Conservation (phyloP, 53 echinoderm and acorn worm species). For the Astropecten irregularis region DNA sequence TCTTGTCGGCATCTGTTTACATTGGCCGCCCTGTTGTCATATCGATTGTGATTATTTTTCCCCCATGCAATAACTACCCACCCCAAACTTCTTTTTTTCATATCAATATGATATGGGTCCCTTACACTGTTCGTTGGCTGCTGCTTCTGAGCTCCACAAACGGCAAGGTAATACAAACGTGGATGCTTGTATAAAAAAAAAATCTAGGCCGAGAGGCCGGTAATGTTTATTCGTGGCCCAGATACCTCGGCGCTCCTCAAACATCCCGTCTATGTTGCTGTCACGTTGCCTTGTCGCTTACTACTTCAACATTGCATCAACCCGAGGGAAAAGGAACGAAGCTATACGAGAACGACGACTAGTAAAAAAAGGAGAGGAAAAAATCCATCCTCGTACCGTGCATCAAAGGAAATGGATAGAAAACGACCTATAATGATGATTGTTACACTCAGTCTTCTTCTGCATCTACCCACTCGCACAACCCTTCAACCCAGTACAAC, state of each 20-base stretch:
- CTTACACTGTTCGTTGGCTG: background rate
- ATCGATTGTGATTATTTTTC: conserved; percentile 61
- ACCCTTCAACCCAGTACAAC: too few species aligned
- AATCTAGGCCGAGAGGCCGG: conserved; percentile 57
- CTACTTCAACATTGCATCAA: background rate
- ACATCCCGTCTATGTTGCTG: conserved; percentile 11
- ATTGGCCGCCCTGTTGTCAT: conserved; percentile 39
- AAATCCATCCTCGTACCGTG: conserved; percentile 1
- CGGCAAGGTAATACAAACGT: conserved; percentile 39
- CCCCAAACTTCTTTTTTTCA: conserved; percentile 21
- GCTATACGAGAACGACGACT: background rate
- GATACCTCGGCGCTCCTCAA: conserved; percentile 53
- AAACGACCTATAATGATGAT: conserved; percentile 36
- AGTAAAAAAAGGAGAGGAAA: background rate
- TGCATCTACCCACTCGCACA: too few species aligned
- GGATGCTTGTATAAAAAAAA: background rate
- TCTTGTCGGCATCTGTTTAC: too few species aligned
- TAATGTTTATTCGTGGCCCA: conserved; percentile 55
- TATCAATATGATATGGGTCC: conserved; percentile 36
- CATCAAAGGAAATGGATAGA: conserved; percentile 48
- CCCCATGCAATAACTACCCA: conserved; percentile 52
- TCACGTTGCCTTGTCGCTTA: conserved; percentile 34
- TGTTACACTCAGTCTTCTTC: too few species aligned
- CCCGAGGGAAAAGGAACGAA: background rate
- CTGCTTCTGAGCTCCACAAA: conserved; percentile 1